Evolutionary conservation across 2,113 vertebrate genomes (phyloP).

Genomic region (Sorex fumeus): DNA sequence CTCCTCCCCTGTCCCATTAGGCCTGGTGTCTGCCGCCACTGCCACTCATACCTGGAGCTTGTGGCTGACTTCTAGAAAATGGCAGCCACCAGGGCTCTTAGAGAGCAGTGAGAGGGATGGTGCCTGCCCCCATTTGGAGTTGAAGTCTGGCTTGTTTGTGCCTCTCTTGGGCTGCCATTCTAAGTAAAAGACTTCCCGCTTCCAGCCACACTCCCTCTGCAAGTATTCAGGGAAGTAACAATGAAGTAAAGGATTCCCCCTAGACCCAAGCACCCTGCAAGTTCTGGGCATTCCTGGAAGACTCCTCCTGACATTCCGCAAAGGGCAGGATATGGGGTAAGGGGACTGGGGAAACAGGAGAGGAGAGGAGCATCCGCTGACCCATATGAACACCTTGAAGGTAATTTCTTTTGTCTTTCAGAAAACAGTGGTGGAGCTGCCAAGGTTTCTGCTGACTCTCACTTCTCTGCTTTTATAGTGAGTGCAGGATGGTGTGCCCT

Average conservation of each 20-base stretch:
- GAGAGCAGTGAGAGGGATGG: too few relatives aligned
- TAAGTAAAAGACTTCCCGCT: not conserved
- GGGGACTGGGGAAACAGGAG: too few relatives aligned
- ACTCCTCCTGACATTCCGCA: not conserved
- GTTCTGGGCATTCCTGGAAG: not conserved
- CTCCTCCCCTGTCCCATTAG: too few relatives aligned
- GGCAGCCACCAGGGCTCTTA: too few relatives aligned
- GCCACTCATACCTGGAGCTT: too few relatives aligned
- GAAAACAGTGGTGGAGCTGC: slow-evolving; percentile 36
- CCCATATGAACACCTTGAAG: slow-evolving; percentile 23
- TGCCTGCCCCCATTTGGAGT: too few relatives aligned
- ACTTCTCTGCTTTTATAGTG: slow-evolving; percentile 50
- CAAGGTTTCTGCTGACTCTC: slow-evolving; percentile 60
- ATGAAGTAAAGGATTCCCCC: not conserved
- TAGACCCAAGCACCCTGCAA: not conserved
- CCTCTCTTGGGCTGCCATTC: not conserved
- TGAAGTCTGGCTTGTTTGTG: not conserved
- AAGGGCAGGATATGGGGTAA: fast-evolving
- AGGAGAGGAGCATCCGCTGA: not conserved
- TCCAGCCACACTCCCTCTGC: not conserved
- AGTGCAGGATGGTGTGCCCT: slow-evolving; percentile 27
- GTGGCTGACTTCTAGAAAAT: too few relatives aligned
- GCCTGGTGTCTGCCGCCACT: too few relatives aligned
- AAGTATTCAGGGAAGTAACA: not conserved
- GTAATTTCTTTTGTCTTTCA: slow-evolving; percentile 49